Base-by-base conservation (phyloP, 2,113 vertebrate species). In the Beaufortia kweichowensis region DNA sequence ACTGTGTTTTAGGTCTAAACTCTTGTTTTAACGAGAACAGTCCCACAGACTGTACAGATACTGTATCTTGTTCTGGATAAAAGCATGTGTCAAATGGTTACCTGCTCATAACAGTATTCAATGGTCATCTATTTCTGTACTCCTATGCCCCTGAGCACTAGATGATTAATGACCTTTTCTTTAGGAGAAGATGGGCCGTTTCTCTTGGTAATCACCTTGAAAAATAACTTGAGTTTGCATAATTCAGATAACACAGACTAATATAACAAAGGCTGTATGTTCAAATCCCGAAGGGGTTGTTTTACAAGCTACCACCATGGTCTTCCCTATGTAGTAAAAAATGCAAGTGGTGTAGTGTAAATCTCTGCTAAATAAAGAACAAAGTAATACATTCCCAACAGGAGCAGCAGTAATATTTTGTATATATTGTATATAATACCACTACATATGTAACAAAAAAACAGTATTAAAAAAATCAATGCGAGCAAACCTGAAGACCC, bases 401-500 rank as follows among this genome's bases (percentile, higher is more conserved):
- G 6, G 35, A 39, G 35, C 3, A 2, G 6, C 19, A 21, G n/a
- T 8, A 7, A 17, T 0, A 53, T n/a, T 21, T 53, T 2, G 5
- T 21, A n/a, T 53, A 21, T 53, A 19, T 1, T 2, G 2, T 53
- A 2, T 2, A 2, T 14, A 5, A 6, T 19, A 53, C n/a, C 48
- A 21, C 15, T 46, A 21, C 6, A 15, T 53, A 2, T 21, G 8
- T 53, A 53, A n/a, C n/a, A 21, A 53, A 19, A 53, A 53, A 73
- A 35, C 21, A 59, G 53, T 15, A 48, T 73, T 61, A 61, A 61
- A 46, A 28, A 17, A 61, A 61, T 41, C n/a, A 68, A 31, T 60
- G 35, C 10, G 19, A 29, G 24, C 39, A 28, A 68, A 57, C 35
- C 50, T 21, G 56, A 65, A 75, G 53, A 70, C 24, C 7, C n/a